phyloP scores from a whole-genome alignment of 2,888 invertebrate species.

The Linhomoeus sp. region DNA sequence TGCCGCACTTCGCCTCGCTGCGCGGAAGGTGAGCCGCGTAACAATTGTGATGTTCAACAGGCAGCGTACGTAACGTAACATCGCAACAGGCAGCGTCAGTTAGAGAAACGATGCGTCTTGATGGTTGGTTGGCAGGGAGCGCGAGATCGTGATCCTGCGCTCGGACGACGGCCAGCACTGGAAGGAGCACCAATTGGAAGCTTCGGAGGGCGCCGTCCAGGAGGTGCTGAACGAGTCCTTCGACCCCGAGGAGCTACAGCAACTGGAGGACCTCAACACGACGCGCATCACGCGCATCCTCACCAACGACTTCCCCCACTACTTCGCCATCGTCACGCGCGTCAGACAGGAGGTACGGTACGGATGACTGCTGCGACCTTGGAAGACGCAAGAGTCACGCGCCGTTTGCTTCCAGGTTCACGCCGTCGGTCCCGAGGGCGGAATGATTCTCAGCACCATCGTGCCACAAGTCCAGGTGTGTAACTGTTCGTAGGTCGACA shows the following conservation, averaged over 20 bases:
- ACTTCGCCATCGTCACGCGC: slow-evolving; percentile 94
- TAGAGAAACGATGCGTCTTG: too few species aligned
- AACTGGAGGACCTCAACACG: slow-evolving; percentile 61
- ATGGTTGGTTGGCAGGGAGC: slow-evolving; percentile 47
- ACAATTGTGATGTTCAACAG: too few species aligned
- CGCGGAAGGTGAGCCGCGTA: slow-evolving; percentile 42
- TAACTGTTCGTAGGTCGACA: too few species aligned
- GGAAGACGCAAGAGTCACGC: too few species aligned
- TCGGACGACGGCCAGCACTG: slow-evolving; percentile 97
- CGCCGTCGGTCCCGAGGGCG: slow-evolving; percentile 94
- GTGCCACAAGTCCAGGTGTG: slow-evolving; percentile 94
- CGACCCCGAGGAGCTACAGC: slow-evolving; percentile 63
- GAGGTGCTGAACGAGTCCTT: slow-evolving; percentile 68
- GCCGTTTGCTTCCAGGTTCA: too few species aligned
- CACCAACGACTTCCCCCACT: slow-evolving; percentile 95
- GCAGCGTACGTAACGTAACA: too few species aligned
- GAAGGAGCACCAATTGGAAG: slow-evolving; percentile 91
- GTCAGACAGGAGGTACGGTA: slow-evolving; percentile 79
- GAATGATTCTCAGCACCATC: slow-evolving; percentile 93
- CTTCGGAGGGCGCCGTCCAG: slow-evolving; percentile 78
- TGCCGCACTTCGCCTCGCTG: slow-evolving; percentile 84
- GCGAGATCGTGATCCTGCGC: slow-evolving; percentile 89
- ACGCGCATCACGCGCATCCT: slow-evolving; percentile 82
- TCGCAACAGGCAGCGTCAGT: too few species aligned
- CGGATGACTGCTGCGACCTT: too few species aligned